Evolutionary conservation across 2,888 invertebrate species (phyloP), one percentile per base, ranked within the genome.

Genomic region (Ptychoptera contaminata): DNA sequence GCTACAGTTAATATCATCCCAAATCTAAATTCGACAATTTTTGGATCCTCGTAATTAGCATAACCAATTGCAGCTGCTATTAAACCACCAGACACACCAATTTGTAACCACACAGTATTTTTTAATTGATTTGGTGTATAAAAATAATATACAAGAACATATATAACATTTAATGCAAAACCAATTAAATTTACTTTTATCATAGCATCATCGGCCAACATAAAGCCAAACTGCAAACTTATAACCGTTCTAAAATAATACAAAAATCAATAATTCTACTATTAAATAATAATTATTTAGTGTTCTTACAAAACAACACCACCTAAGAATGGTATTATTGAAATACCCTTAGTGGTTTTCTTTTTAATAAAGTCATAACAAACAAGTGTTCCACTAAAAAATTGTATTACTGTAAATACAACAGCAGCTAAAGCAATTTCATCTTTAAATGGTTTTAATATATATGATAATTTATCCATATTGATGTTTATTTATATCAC

Each of bases 151-250:
- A 81, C 64, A 48, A 70, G 50, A 47, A 77, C 61, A 59, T 87
- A 91, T 4, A 74, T 48, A 2, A 74, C 57, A 60, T 83, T 88
- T 42, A 85, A 65, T 1, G 72, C 63, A 47, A 82, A 67, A 49
- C 86, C 88, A 55, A 79, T 74, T 42, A 81, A 57, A 62, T 90
- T 91, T 15, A 87, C 82, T 56, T 72, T 73, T 40, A 84, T 77
- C 79, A 87, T 85, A 1, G 76, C 77, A 51, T 70, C 64, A 58
- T 91, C 90, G 40, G 74, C 68, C 48, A 88, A 68, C 38, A 90
- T 70, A 50, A 73, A 65, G 14, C 82, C 85, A 63, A 81, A 83
- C 56, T 82, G 79, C 48, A 90, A 67, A 71, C 82, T 82, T 46
- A 88, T 68, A 37, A 78, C 60, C 44, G 78, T 76, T 66, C 88